Base-by-base conservation (phyloP, 1,140 invertebrate species). In the Physella acuta region DNA sequence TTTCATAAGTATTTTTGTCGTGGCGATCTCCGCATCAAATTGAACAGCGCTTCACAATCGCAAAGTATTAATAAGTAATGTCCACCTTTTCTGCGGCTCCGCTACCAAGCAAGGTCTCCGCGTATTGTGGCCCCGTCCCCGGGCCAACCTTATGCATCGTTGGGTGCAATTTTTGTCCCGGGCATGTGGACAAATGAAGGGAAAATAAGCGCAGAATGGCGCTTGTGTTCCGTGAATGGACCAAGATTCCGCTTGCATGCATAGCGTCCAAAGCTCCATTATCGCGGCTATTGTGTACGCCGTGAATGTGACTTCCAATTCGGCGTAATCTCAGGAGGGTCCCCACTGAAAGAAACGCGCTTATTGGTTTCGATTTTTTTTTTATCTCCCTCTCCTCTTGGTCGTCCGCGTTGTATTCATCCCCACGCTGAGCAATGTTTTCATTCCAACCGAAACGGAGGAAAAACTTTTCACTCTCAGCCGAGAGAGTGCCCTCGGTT, bases 311-410 rank as follows among this genome's bases (percentile, higher is more conserved):
- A 64, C 51, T 51, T 64, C 62, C 62, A 64, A 64, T 64, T 64
- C 52, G 62, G 62, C 62, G 62, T 53, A 64, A 64, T 64, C 62
- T 64, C 62, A 24, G 39, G 49, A 52, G 62, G 30, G 31, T 3
- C 20, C n/a, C 39, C 39, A 11, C 20, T 64, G 39, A 51, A 64
- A 64, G 62, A 64, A 64, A 34, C 28, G 26, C n/a, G 11, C 44
- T 53, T 36, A 64, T 64, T 64, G 62, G 34, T 52, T 64, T 64
- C 62, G 62, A 64, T 64, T 64, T 64, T 64, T 31, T 34, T 31
- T 36, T 34, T 11, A 1, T 24, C 24, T n/a, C n/a, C n/a, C n/a
- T n/a, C n/a, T n/a, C n/a, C n/a, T n/a, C n/a, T n/a, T n/a, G n/a
- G 4, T 1, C 8, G 44, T 64, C 44, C 30, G 52, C 49, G 62